Percentiles rank a stretch among this genome's conserved stretches.
phyloP scores from a whole-genome alignment of 1,140 invertebrate genomes.

The Phymastichus coffea region DNA sequence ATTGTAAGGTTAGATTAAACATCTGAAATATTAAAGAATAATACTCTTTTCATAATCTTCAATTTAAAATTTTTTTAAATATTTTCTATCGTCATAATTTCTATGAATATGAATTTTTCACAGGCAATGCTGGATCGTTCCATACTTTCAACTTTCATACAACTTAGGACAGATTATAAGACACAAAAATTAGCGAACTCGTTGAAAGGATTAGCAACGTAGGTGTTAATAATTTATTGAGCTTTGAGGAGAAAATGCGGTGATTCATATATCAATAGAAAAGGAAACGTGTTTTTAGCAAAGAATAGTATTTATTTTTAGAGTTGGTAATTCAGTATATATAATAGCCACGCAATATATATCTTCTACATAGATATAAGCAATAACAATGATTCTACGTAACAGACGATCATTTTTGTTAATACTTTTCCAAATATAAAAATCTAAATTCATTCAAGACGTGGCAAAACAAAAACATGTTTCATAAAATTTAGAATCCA shows the following conservation, averaged over 20 bases:
- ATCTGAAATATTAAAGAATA: too few species aligned
- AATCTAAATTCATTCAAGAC: neutral
- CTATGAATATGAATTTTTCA: constrained; percentile 55
- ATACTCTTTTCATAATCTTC: too few species aligned
- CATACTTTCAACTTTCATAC: constrained; percentile 88
- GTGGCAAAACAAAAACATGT: neutral
- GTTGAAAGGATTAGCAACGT: constrained; percentile 59
- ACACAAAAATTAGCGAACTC: constrained; percentile 75
- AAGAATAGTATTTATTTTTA: constrained; percentile 39
- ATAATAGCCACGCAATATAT: constrained; percentile 5
- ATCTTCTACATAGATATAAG: neutral
- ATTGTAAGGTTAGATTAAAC: too few species aligned
- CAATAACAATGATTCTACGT: neutral
- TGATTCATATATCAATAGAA: too few species aligned
- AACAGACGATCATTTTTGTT: neutral
- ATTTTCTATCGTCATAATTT: constrained; percentile 1
- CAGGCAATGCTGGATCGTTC: constrained; percentile 85
- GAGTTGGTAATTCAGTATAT: neutral
- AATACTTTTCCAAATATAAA: too few species aligned
- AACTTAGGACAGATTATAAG: constrained; percentile 90
- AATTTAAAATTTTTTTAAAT: constrained; percentile 5
- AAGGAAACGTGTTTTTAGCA: constrained; percentile 34
- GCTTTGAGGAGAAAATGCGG: neutral
- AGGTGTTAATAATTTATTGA: neutral
- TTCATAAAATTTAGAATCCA: neutral